Evolutionary conservation across 2,888 invertebrate genomes (phyloP).

Genomic region (Azorinus chamasolen): DNA sequence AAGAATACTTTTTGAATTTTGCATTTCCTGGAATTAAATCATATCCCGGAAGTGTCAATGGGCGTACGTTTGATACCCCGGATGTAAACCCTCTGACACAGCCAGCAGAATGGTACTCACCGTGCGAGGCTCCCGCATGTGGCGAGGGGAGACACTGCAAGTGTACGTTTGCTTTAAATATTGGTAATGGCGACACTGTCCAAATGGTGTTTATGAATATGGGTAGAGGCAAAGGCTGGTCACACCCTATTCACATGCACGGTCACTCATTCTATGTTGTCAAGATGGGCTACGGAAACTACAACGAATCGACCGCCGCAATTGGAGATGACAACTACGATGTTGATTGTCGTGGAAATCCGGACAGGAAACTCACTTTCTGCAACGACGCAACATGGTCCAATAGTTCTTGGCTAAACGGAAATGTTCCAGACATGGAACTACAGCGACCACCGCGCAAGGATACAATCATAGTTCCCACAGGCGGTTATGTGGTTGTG

Average conservation of each 20-base stretch:
- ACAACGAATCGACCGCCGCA: conserved; percentile 54
- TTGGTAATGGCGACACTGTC: conserved; percentile 70
- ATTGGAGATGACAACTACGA: conserved; percentile 64
- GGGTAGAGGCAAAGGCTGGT: conserved; percentile 75
- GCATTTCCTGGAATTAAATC: conserved; percentile 75
- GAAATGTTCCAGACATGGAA: conserved; percentile 74
- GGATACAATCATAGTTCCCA: conserved; percentile 83
- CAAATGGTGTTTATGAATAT: conserved; percentile 79
- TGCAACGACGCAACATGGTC: conserved; percentile 80
- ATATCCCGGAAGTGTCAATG: conserved; percentile 74
- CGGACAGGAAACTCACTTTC: conserved; percentile 55
- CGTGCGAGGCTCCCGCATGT: conserved; percentile 67
- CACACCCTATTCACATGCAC: conserved; percentile 83
- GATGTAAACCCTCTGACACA: conserved; percentile 70
- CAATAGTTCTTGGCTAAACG: conserved; percentile 74
- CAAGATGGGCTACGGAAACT: conserved; percentile 76
- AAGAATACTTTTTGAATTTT: conserved; percentile 80
- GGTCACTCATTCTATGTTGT: conserved; percentile 83
- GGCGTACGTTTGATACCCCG: conserved; percentile 65
- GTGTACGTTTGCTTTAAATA: conserved; percentile 71
- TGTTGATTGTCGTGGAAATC: conserved; percentile 66
- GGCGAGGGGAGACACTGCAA: conserved; percentile 68
- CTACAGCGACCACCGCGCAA: conserved; percentile 76
- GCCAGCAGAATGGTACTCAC: conserved; percentile 67
- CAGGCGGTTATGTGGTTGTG: conserved; percentile 83